A percentile compares a stretch with the other conserved stretches of the same genome.
Conservation (phyloP, 2,888 invertebrate species). For the Lithophane socia region DNA sequence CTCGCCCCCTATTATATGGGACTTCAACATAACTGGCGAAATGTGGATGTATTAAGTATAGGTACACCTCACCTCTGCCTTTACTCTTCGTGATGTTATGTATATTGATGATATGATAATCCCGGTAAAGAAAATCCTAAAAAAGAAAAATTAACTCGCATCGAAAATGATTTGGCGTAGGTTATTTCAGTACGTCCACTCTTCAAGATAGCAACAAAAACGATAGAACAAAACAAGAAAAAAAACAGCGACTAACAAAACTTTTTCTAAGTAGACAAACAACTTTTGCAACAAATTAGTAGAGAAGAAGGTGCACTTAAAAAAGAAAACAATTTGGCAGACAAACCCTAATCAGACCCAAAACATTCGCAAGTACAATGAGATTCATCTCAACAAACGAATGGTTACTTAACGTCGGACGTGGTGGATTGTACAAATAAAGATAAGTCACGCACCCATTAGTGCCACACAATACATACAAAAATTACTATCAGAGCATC, state of each 20-base stretch:
- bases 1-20: too few species aligned
- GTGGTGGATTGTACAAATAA: constrained; percentile 65
- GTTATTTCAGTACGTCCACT: too few species aligned
- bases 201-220: neutral
- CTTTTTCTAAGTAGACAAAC: neutral
- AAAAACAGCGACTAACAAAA: neutral
- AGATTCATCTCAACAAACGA: constrained; percentile 58
- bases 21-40: too few species aligned
- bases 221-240: neutral
- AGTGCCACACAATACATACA: constrained; percentile 58
- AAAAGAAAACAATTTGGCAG: constrained; percentile 35
- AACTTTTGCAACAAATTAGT: constrained; percentile 5
- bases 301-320: neutral
- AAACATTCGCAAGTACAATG: constrained; percentile 49
- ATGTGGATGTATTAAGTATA: too few species aligned
- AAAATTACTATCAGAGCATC: constrained; percentile 58
- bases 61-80: too few species aligned
- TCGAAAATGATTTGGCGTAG: neutral
- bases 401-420: constrained; percentile 59
- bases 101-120: too few species aligned
- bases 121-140: too few species aligned
- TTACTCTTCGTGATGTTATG: too few species aligned
- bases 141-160: neutral
- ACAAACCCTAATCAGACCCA: constrained; percentile 44
- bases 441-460: constrained; percentile 69